phyloP scores from a whole-genome alignment of 2,888 invertebrate species.

The Tetropium fuscum region DNA sequence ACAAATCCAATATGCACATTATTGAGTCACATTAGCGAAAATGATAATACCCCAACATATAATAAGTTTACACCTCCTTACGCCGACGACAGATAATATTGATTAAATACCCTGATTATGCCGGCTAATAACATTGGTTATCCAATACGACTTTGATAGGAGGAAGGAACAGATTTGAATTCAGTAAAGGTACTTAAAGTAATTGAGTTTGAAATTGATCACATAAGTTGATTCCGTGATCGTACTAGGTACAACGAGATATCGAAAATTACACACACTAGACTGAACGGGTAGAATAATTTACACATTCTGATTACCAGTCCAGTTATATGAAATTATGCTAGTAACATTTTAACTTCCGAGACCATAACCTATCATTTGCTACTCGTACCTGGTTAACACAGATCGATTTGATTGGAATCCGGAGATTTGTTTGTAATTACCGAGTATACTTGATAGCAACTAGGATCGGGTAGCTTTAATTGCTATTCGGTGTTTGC shows the following conservation, averaged over 20 bases:
- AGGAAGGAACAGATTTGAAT: slow-evolving; percentile 36
- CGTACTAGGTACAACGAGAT: slow-evolving; percentile 60
- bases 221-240: slow-evolving; percentile 60
- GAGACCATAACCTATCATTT: slow-evolving; percentile 64
- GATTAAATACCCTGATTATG: slow-evolving; percentile 39
- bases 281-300: slow-evolving; percentile 55
- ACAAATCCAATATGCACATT: background rate
- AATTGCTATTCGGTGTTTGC: slow-evolving; percentile 49
- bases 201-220: slow-evolving; percentile 58
- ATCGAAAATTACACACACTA: slow-evolving; percentile 61
- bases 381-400: slow-evolving; percentile 61
- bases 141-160: slow-evolving; percentile 41
- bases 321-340: slow-evolving; percentile 65
- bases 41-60: background rate
- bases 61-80: slow-evolving; percentile 29
- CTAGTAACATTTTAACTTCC: slow-evolving; percentile 65
- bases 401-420: slow-evolving; percentile 62
- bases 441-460: slow-evolving; percentile 51
- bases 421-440: slow-evolving; percentile 62
- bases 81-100: slow-evolving; percentile 36
- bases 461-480: slow-evolving; percentile 52
- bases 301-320: slow-evolving; percentile 64
- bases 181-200: slow-evolving; percentile 40
- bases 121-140: slow-evolving; percentile 44
- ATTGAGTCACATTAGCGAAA: slow-evolving; percentile 1